Percentiles rank a stretch among this genome's conserved stretches.
Conservation (phyloP, 2,888 invertebrate species). For the Macrophya alboannulata region DNA sequence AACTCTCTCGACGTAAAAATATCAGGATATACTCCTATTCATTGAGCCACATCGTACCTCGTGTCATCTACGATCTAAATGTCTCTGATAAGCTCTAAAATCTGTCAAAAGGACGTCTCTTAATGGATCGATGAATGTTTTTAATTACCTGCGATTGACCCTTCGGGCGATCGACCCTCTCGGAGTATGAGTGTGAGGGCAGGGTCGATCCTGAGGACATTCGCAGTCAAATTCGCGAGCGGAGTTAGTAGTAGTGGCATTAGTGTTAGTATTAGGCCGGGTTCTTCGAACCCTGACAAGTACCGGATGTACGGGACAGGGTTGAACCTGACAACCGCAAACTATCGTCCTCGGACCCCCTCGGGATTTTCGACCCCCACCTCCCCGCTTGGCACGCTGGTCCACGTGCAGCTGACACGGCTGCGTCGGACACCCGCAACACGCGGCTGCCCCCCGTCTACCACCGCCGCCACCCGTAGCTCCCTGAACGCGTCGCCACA, state of each 20-base stretch:
- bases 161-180: conserved; percentile 65
- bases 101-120: background rate
- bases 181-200: conserved; percentile 71
- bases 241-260: background rate
- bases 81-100: background rate
- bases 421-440: conserved; percentile 75
- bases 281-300: conserved; percentile 76
- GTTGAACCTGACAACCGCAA: conserved; percentile 76
- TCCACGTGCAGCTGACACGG: conserved; percentile 78
- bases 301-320: conserved; percentile 77
- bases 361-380: conserved; percentile 70
- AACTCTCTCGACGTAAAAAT: background rate
- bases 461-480: conserved; percentile 62
- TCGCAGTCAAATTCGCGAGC: conserved; percentile 70
- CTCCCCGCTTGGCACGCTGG: conserved; percentile 73
- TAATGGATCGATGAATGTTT: background rate
- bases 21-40: background rate
- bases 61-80: background rate
- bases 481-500: conserved; percentile 78
- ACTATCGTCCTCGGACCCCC: conserved; percentile 75
- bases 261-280: background rate
- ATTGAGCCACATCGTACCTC: background rate
- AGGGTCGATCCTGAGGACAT: conserved; percentile 75
- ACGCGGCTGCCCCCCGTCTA: conserved; percentile 69
- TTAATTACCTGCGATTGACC: conserved; percentile 38